Evolutionary conservation across 53 echinoderm and acorn worm species (phyloP), one percentile per base, ranked within the genome.

Genomic region (Echinometra lucunter): DNA sequence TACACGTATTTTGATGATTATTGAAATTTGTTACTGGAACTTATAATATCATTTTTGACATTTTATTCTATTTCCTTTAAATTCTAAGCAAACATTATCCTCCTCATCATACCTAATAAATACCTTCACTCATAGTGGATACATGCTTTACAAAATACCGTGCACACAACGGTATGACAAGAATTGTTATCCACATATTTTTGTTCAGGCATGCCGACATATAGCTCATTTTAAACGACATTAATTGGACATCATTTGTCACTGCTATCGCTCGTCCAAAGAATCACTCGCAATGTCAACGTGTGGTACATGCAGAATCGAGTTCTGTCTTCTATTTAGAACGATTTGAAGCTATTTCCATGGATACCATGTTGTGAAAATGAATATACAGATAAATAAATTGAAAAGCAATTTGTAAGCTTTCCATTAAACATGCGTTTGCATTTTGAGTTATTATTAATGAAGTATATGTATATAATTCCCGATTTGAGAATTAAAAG

Each of bases 241-340:
- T 63, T 91, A 91, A 91, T 91, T 91, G 91, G 91, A 44, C 44
- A 38, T 91, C 91, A 91, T 91, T 70, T 91, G 91, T 69, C 91
- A 91, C 28, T 12, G 53, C 18, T n/a, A n/a, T n/a, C n/a, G 17
- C 45, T 47, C 53, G 12, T 85, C n/a, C 85, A 49, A 6, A 49
- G 45, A 85, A 44, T 42, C 74, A 74, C 74, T 13, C 81, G 44
- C 81, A 35, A 81, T 81, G 44, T 44, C 81, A 38, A 44, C 10
- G 81, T 42, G 44, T 81, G 81, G 40, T 38, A 35, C 23, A 38
- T 81, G 40, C 25, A 81, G 81, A 81, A 38, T 81, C 13, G 74
- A 30, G 2, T 2, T 8, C 15, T 58, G 13, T 56, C 10, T 37
- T 74, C 12, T 12, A 37, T 13, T 74, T 35, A n/a, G n/a, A n/a